Evolutionary conservation across 2,797 vertebrate genomes (phyloP), one percentile per base, ranked within the genome.

Genomic region (Danio choprae): DNA sequence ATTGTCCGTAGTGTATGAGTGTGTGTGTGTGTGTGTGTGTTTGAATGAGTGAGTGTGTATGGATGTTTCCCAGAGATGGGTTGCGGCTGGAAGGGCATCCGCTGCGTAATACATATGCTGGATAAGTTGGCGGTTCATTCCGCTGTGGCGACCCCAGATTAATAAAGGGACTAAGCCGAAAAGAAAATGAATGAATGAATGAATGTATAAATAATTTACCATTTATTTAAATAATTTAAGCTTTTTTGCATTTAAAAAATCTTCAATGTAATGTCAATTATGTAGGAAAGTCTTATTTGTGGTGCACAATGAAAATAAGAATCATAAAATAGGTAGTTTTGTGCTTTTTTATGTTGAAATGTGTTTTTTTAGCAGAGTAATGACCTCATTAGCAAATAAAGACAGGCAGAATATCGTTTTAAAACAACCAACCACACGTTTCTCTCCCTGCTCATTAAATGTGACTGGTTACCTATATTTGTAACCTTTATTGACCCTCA

Each of bases 401-500:
- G 51, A 58, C 13, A 7, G 0, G 18, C 70, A 72, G 7, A 44
- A 58, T 11, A 18, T 41, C 9, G 4, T 78, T 20, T 62, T 20
- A 46, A 48, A 69, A 11, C 16, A 63, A 81, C 41, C 48, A 75
- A 63, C 16, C 41, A 20, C 44, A 68, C 13, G 11, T 20, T 22
- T 80, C 16, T 68, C 16, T 62, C 46, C 55, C 64, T 62, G 38
- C 40, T 16, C 11, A 18, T 58, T 50, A 50, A 46, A 51, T 13
- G 40, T 36, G 58, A 71, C 53, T 71, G 20, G 77, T 43, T 62
- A 12, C 18, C 13, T 56, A 48, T 29, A 65, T 55, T 65, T 22
- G 20, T 58, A 67, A 67, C 51, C 74, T 77, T 40, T 12, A 58
- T 48, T 40, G 60, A 40, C 53, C 55, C 18, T 20, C 4, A 15